Evolutionary conservation across 2,888 invertebrate genomes (phyloP).

Genomic region (Priapulus caudatus): DNA sequence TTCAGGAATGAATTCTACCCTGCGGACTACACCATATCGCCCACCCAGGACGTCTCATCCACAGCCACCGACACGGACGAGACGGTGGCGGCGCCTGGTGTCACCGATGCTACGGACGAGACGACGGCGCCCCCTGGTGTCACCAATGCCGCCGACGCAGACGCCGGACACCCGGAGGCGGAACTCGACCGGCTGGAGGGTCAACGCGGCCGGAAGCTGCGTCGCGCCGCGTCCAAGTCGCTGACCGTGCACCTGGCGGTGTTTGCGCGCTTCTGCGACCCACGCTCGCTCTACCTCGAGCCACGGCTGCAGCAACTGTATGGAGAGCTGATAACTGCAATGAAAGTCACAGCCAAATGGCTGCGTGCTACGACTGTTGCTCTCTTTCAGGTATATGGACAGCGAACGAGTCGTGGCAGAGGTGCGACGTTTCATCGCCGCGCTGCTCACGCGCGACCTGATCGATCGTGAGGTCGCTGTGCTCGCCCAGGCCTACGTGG

Average conservation of each 20-base stretch:
- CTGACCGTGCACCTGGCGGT: slow-evolving; percentile 58
- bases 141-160: slow-evolving; percentile 15
- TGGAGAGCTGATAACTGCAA: slow-evolving; percentile 24
- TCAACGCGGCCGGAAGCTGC: neutral
- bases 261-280: slow-evolving; percentile 65
- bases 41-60: slow-evolving; percentile 28
- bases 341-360: neutral
- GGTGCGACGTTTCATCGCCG: too few species aligned
- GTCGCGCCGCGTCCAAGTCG: slow-evolving; percentile 18
- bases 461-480: neutral
- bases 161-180: slow-evolving; percentile 18
- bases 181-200: slow-evolving; percentile 17
- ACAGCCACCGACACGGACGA: slow-evolving; percentile 37
- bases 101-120: slow-evolving; percentile 36
- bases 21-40: slow-evolving; percentile 27
- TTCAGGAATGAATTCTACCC: slow-evolving; percentile 32
- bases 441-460: neutral
- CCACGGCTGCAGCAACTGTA: slow-evolving; percentile 51
- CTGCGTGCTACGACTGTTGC: slow-evolving; percentile 2
- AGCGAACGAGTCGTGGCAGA: too few species aligned
- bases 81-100: slow-evolving; percentile 38
- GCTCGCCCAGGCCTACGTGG: slow-evolving; percentile 37
- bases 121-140: slow-evolving; percentile 31
- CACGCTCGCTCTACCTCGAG: slow-evolving; percentile 63
- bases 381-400: slow-evolving; percentile 8